Evolutionary conservation across 2,113 vertebrate species (phyloP).

Genomic region (Alaudala cheleensis): DNA sequence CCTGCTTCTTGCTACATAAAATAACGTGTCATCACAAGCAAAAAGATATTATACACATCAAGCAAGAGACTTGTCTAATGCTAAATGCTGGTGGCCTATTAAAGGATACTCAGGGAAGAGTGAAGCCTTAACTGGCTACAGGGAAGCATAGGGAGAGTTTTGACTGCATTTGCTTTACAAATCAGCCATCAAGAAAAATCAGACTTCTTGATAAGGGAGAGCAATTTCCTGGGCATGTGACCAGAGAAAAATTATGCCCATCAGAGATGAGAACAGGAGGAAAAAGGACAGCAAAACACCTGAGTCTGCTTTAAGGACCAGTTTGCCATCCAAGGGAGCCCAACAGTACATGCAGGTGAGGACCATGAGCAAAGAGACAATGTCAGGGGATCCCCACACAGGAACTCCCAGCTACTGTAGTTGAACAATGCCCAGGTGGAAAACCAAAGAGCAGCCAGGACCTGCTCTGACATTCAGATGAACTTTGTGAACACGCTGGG

Average conservation of each 20-base stretch:
- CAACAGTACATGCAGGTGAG: rapidly evolving
- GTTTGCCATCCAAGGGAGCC: background rate
- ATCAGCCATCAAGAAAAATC: background rate
- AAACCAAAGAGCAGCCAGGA: background rate
- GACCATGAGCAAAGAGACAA: background rate
- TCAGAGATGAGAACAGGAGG: background rate
- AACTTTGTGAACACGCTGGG: background rate
- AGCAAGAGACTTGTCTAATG: background rate
- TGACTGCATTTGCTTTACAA: background rate
- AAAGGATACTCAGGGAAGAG: background rate
- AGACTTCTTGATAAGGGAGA: background rate
- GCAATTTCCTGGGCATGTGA: rapidly evolving
- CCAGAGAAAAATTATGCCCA: background rate
- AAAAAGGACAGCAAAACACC: background rate
- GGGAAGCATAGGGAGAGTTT: background rate
- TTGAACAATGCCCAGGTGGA: rapidly evolving
- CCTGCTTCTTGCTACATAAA: background rate
- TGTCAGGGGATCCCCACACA: background rate
- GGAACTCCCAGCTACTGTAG: rapidly evolving
- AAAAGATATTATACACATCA: background rate
- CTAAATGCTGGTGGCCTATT: background rate
- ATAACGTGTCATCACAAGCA: background rate
- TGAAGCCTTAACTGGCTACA: background rate
- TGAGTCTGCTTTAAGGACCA: background rate
- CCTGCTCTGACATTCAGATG: background rate